phyloP scores from a whole-genome alignment of 1,140 invertebrate genomes.

The Maconellicoccus hirsutus region DNA sequence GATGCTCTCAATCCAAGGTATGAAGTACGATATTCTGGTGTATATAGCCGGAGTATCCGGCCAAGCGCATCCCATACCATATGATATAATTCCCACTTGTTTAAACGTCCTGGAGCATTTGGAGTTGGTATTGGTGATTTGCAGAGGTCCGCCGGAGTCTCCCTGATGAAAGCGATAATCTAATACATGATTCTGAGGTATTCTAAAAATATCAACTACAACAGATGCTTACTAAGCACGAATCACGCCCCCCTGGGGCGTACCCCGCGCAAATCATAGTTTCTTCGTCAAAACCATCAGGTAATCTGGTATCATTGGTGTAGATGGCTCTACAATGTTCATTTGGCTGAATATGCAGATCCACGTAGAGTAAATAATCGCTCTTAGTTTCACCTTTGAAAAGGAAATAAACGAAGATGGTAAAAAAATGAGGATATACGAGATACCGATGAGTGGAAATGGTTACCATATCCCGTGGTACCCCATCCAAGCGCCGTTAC shows the following conservation, averaged over 20 bases:
- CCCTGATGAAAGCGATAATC: slow-evolving; percentile 39
- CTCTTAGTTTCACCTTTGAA: not conserved
- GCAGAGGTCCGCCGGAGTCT: slow-evolving; percentile 48
- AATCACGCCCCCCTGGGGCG: slow-evolving; percentile 55
- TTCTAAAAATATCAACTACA: too few species aligned
- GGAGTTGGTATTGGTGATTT: slow-evolving; percentile 26
- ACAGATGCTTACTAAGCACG: slow-evolving; percentile 64
- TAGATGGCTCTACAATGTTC: not conserved
- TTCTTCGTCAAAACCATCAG: slow-evolving; percentile 24
- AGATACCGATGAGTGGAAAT: too few species aligned
- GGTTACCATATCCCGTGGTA: slow-evolving; percentile 29
- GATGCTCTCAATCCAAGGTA: slow-evolving; percentile 52
- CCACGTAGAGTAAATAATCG: not conserved
- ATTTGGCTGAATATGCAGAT: not conserved
- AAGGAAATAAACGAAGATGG: too few species aligned
- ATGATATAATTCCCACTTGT: slow-evolving; percentile 49
- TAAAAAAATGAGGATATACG: too few species aligned
- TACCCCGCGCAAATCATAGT: slow-evolving; percentile 54
- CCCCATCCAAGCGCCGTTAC: slow-evolving; percentile 42
- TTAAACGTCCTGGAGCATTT: slow-evolving; percentile 36
- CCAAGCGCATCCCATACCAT: slow-evolving; percentile 44
- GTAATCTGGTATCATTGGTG: not conserved
- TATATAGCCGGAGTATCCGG: slow-evolving; percentile 48
- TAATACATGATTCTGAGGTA: too few species aligned
- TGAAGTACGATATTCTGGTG: slow-evolving; percentile 48